phyloP scores from a whole-genome alignment of 2,888 invertebrate species.

The Aporophyla lueneburgensis region DNA sequence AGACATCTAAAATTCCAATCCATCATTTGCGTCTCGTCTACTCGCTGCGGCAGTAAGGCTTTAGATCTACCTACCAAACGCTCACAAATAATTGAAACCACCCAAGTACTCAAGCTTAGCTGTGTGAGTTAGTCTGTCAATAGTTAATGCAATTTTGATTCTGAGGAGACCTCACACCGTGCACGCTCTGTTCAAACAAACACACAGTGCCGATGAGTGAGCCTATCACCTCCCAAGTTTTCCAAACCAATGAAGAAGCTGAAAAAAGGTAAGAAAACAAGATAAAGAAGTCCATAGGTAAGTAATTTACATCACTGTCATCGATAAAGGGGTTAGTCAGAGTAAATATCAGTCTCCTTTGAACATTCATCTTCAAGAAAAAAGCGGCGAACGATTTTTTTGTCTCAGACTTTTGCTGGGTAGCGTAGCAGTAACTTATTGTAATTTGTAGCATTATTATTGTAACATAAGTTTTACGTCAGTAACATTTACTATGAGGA shows the following conservation, averaged over 20 bases:
- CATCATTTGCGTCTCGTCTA: too few species aligned
- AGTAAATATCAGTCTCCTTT: slow-evolving; percentile 50
- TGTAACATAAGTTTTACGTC: slow-evolving; percentile 48
- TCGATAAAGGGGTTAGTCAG: slow-evolving; percentile 60
- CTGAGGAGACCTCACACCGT: background rate
- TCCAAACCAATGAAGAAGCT: slow-evolving; percentile 53
- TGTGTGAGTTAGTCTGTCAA: background rate
- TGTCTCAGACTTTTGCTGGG: slow-evolving; percentile 58
- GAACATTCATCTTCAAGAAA: slow-evolving; percentile 58
- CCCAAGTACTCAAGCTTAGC: background rate
- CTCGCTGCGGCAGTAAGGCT: background rate
- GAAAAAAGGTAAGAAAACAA: slow-evolving; percentile 56
- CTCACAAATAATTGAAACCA: background rate
- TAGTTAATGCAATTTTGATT: slow-evolving; percentile 5
- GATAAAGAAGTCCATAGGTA: slow-evolving; percentile 55
- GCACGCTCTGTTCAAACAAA: background rate
- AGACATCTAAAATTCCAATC: too few species aligned
- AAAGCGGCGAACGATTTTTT: slow-evolving; percentile 48
- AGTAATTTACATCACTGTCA: slow-evolving; percentile 65
- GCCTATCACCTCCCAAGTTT: slow-evolving; percentile 11
- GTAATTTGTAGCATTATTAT: slow-evolving; percentile 66
- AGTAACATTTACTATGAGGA: slow-evolving; percentile 32
- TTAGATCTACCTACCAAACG: background rate
- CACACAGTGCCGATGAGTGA: background rate
- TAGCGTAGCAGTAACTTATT: slow-evolving; percentile 56